A percentile compares a stretch with the other conserved stretches of the same genome.
These are phyloP conservation scores for Pollachius pollachius DNA, from an alignment of 2,113 vertebrate species.

Conservation along the genomic window DNA sequence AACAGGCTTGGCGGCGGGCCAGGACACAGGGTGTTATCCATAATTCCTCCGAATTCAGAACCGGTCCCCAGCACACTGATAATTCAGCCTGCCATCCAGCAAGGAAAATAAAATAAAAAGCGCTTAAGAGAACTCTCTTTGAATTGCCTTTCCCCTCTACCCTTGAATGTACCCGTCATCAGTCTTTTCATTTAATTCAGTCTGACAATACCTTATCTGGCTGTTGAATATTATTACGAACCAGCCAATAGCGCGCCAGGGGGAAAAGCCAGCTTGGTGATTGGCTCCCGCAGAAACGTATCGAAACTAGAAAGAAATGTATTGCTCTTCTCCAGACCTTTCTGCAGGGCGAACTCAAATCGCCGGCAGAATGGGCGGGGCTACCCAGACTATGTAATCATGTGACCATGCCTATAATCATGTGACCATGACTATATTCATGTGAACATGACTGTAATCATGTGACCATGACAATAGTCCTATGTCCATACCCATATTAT, in stretches of 20 bases:
- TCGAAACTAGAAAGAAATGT: no score
- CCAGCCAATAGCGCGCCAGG: no score
- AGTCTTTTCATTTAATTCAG: conserved; percentile 33
- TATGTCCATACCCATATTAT: conserved; percentile 11
- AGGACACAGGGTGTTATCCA: conserved; percentile 80
- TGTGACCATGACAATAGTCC: conserved; percentile 5
- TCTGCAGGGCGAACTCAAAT: no score
- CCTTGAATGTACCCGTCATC: conserved; percentile 39
- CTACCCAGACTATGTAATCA: conserved; percentile 20
- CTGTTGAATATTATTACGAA: not conserved
- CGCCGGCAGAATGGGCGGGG: no score
- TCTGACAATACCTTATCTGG: no score
- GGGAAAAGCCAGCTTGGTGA: no score
- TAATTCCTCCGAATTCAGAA: conserved; percentile 83
- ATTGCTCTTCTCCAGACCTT: no score
- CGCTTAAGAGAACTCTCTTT: conserved; percentile 44
- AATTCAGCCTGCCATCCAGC: conserved; percentile 77
- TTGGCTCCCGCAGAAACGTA: no score
- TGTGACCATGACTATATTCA: conserved; percentile 29
- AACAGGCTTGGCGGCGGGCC: conserved; percentile 80
- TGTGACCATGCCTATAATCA: conserved; percentile 8
- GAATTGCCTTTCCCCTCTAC: conserved; percentile 28
- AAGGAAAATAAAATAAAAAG: conserved; percentile 88
- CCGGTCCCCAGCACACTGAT: conserved; percentile 69
- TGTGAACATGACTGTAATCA: conserved; percentile 4